phyloP scores from a whole-genome alignment of 2,888 invertebrate species.

The Uropetala carovei region DNA sequence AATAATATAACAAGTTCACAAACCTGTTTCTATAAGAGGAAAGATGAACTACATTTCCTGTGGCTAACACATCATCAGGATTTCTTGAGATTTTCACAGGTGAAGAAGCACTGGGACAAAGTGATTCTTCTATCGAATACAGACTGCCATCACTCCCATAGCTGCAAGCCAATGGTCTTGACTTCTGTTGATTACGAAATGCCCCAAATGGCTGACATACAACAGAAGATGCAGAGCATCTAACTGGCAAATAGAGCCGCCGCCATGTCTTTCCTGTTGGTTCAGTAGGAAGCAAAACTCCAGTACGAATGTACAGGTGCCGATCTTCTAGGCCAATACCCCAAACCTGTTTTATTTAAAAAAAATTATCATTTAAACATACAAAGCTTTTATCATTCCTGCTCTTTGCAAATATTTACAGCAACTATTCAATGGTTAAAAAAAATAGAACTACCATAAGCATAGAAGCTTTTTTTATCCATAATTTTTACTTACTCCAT shows the following conservation, averaged over 20 bases:
- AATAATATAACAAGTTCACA: neutral
- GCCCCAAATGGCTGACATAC: neutral
- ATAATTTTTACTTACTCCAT: too few relatives aligned
- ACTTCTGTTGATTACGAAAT: neutral
- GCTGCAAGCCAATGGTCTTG: neutral
- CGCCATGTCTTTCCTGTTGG: conserved; percentile 93
- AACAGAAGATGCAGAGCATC: neutral
- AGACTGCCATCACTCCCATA: neutral
- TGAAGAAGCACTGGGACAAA: neutral
- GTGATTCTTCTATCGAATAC: neutral
- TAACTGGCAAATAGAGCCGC: conserved; percentile 84
- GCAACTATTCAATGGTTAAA: too few relatives aligned
- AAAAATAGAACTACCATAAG: too few relatives aligned
- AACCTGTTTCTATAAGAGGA: conserved; percentile 40
- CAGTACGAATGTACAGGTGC: conserved; percentile 87
- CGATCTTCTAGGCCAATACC: conserved; percentile 90
- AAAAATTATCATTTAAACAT: neutral
- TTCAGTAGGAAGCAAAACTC: conserved; percentile 83
- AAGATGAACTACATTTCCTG: conserved; percentile 35
- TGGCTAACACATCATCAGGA: neutral
- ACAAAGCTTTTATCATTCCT: too few relatives aligned
- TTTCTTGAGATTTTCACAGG: neutral
- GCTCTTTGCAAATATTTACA: too few relatives aligned
- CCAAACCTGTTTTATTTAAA: conserved; percentile 79
- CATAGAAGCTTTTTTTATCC: too few relatives aligned